These are phyloP conservation scores for Brachymystax lenok DNA, from an alignment of 2,797 vertebrate genomes.

Conservation along the genomic window DNA sequence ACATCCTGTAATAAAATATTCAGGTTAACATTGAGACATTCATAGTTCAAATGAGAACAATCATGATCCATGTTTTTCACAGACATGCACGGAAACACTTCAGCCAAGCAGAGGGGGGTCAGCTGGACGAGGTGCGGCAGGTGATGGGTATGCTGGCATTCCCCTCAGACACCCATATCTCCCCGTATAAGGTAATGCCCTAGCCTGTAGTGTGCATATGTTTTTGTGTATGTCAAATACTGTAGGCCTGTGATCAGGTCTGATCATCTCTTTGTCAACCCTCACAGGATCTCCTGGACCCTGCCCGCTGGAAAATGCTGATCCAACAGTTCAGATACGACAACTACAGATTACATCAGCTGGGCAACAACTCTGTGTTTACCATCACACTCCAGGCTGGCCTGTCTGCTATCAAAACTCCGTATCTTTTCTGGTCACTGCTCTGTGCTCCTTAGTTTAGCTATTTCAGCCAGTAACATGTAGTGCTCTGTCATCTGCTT, in stretches of 20 bases:
- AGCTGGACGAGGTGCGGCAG: constrained; percentile 97
- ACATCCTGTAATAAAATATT: background rate
- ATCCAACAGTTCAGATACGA: constrained; percentile 99
- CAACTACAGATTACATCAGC: constrained; percentile 98
- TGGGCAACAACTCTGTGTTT: constrained; percentile 98
- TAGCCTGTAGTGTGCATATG: background rate
- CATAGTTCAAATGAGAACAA: background rate
- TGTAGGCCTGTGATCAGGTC: background rate
- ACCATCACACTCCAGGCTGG: constrained; percentile 98
- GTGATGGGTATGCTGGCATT: constrained; percentile 99
- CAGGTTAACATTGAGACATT: background rate
- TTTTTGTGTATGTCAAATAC: background rate
- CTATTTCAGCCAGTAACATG: background rate
- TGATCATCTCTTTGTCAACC: background rate
- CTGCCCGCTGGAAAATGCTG: constrained; percentile 97
- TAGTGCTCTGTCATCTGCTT: background rate
- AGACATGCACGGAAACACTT: constrained; percentile 99
- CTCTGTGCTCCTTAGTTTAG: background rate
- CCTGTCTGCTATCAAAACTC: constrained; percentile 98
- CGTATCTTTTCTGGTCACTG: constrained; percentile 85
- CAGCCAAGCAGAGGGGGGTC: constrained; percentile 97
- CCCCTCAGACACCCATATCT: constrained; percentile 98
- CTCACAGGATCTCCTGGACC: constrained; percentile 94
- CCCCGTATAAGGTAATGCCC: constrained; percentile 93
- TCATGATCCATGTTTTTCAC: background rate